Evolutionary conservation across 53 echinoderm and acorn worm species (phyloP).

Genomic region (Astropecten irregularis): DNA sequence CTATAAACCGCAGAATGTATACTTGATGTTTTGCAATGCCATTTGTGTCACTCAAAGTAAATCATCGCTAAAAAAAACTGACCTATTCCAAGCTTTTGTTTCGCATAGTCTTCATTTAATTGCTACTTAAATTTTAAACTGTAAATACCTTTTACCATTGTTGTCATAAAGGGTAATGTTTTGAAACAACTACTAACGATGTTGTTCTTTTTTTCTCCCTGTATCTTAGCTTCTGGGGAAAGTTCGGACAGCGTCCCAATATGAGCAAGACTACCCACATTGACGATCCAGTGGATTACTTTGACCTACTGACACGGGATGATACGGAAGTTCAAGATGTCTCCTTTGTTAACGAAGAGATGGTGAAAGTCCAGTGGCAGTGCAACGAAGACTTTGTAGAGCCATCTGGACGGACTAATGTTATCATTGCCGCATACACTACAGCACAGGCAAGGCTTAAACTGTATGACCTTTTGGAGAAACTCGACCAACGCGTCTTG

Average conservation of each 20-base stretch:
- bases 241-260: conserved; percentile 38
- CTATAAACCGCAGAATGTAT: no score
- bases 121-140: no score
- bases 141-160: no score
- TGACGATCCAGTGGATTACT: not conserved
- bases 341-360: conserved; percentile 26
- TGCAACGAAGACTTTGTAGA: not conserved
- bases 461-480: conserved; percentile 54
- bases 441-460: conserved; percentile 51
- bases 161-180: no score
- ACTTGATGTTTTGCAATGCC: no score
- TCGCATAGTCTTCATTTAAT: no score
- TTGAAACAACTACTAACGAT: not conserved
- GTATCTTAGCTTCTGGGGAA: not conserved
- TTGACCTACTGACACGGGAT: not conserved
- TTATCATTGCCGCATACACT: conserved; percentile 65
- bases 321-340: not conserved
- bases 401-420: conserved; percentile 15
- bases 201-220: not conserved
- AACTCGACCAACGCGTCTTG: conserved; percentile 48
- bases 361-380: conserved; percentile 8
- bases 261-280: not conserved
- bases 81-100: no score
- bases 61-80: no score
- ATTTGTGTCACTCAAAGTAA: no score